These are phyloP conservation scores for Austrolebias charrua DNA, from an alignment of 2,797 vertebrate genomes.

Conservation along the genomic window DNA sequence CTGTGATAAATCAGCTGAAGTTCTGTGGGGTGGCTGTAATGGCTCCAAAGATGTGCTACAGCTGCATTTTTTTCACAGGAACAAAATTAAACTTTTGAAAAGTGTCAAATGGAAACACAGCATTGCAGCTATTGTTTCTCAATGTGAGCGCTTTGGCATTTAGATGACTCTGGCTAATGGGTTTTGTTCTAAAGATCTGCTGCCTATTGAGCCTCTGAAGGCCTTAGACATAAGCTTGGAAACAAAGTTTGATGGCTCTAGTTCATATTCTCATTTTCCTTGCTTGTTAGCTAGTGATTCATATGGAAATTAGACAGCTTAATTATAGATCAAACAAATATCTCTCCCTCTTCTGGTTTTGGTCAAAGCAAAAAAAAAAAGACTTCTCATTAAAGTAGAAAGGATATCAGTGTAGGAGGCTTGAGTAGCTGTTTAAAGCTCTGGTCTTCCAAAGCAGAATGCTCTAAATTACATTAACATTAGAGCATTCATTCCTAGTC, in stretches of 20 bases:
- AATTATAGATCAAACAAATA: slow-evolving; percentile 55
- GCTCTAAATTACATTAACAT: slow-evolving; percentile 11
- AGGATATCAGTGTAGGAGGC: slow-evolving; percentile 18
- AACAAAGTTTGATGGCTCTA: slow-evolving; percentile 49
- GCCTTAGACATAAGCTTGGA: slow-evolving; percentile 41
- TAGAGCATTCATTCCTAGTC: slow-evolving; percentile 16
- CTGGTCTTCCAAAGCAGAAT: slow-evolving; percentile 24
- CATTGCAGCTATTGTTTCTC: slow-evolving; percentile 16
- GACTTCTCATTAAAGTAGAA: slow-evolving; percentile 11
- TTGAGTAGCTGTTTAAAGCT: slow-evolving; percentile 33
- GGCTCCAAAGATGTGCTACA: slow-evolving; percentile 16
- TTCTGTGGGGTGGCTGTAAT: slow-evolving; percentile 26
- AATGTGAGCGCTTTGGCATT: slow-evolving; percentile 44
- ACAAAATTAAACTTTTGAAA: slow-evolving; percentile 12
- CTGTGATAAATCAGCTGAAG: slow-evolving; percentile 35
- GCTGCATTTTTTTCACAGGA: neutral
- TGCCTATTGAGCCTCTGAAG: slow-evolving; percentile 42
- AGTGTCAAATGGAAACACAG: slow-evolving; percentile 30
- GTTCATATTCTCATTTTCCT: slow-evolving; percentile 35
- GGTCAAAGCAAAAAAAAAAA: slow-evolving; percentile 34
- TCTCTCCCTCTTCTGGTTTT: slow-evolving; percentile 46
- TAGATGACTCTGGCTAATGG: slow-evolving; percentile 41
- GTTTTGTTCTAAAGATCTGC: slow-evolving; percentile 40
- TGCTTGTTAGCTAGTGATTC: slow-evolving; percentile 54
- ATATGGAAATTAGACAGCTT: slow-evolving; percentile 65